Conservation (phyloP, 2,113 vertebrate species). For the Anoura caudifer region DNA sequence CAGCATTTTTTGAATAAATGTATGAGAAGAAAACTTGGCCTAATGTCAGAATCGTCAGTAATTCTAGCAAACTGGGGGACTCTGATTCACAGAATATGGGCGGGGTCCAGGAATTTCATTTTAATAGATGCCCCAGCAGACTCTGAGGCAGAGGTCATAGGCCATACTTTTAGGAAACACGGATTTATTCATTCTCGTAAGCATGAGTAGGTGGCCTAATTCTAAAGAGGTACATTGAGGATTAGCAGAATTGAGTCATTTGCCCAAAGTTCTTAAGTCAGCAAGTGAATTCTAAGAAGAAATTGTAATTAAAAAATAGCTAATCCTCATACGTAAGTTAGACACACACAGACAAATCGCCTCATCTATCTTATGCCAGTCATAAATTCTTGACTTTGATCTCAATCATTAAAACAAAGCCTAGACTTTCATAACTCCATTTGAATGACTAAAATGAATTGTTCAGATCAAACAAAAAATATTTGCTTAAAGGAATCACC, state of each 20-base stretch:
- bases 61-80: neutral
- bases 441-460: neutral
- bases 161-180: neutral
- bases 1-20: neutral
- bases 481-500: neutral
- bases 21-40: neutral
- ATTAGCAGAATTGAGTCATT: neutral
- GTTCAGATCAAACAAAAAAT: neutral
- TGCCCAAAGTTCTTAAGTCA: neutral
- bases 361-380: neutral
- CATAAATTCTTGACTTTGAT: neutral
- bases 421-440: neutral
- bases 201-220: neutral
- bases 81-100: neutral
- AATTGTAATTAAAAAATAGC: neutral
- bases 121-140: neutral
- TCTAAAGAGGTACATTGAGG: neutral
- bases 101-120: neutral
- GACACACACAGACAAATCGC: neutral
- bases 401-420: slow-evolving; percentile 7
- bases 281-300: neutral
- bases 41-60: neutral
- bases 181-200: neutral
- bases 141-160: neutral
- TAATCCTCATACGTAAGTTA: neutral